Evolutionary conservation across 2,888 invertebrate genomes (phyloP), one percentile per base, ranked within the genome.

Genomic region (Sinodicranocentrus sp.): DNA sequence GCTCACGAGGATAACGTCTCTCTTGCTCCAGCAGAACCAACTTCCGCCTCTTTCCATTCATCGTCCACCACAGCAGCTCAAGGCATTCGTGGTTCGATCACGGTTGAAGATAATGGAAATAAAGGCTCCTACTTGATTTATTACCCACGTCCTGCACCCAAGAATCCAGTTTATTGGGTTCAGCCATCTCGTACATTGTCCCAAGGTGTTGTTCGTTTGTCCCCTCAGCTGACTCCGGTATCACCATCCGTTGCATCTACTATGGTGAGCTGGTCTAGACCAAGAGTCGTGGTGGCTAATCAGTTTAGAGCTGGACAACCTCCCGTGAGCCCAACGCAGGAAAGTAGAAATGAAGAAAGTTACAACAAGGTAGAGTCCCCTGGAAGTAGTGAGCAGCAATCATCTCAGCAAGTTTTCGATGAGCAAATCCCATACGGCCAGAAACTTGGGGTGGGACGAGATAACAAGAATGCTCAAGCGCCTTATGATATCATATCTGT

Each of bases 181-280:
- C 84, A 8, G 95, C 95, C 39, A 94, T 95, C 84, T 5, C 77
- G 82, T 23, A 63, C 89, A 94, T 93, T 39, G 23, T 61, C 83
- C n/a, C 71, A 94, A 93, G 67, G 95, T 95, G 23, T 94, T 93
- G 87, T 95, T 94, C 57, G 92, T 91, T 90, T 93, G 8, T 33
- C 68, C 13, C 83, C 83, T 19, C 80, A 83, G 72, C 8, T 76
- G 2, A 21, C 70, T 43, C 82, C 52, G 0, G 63, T 76, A 43
- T 54, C 82, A 23, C 76, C 82, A 8, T 63, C 82, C 8, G 67
- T 82, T 8, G 48, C 70, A 0, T 82, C 82, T 15, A 78, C 68
- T 15, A 23, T 82, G n/a, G 82, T 82, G 6, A 59, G 43, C 19
- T 82, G 82, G 82, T 82, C 82, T 10, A 59, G 83, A 48, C 83